Evolutionary conservation across 2,797 vertebrate species (phyloP).

Genomic region (Centropyge bicolor): DNA sequence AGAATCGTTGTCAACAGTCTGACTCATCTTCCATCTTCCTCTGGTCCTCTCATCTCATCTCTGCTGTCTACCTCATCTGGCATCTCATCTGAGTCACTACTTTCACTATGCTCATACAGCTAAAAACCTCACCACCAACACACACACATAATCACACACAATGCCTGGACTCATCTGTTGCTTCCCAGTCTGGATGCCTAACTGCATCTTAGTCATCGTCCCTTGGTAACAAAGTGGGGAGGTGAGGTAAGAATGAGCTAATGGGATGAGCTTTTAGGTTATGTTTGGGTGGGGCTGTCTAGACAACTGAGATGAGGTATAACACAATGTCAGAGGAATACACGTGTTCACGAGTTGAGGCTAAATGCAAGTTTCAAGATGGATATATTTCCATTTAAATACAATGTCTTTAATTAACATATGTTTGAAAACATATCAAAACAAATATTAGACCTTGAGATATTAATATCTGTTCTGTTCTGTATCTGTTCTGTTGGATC

Average conservation of each 20-base stretch:
- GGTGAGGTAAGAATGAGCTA: conserved; percentile 81
- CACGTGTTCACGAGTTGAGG: conserved; percentile 18
- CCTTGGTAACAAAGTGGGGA: conserved; percentile 64
- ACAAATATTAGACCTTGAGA: not conserved
- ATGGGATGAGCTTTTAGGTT: conserved; percentile 67
- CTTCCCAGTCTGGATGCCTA: conserved; percentile 37
- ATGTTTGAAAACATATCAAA: not conserved
- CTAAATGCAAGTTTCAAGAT: conserved; percentile 3
- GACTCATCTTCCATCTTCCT: conserved; percentile 70
- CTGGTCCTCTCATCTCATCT: conserved; percentile 59
- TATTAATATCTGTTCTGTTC: not conserved
- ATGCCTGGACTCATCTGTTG: conserved; percentile 25
- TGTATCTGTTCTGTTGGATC: too few species aligned
- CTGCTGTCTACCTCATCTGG: conserved; percentile 51
- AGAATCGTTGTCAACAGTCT: conserved; percentile 68
- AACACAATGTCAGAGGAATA: conserved; percentile 46
- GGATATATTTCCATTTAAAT: not conserved
- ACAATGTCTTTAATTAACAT: not conserved
- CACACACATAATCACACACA: conserved; percentile 37
- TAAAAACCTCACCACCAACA: not conserved
- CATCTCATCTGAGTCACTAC: conserved; percentile 59
- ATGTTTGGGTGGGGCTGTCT: conserved; percentile 61
- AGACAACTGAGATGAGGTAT: conserved; percentile 28
- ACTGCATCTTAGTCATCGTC: conserved; percentile 73
- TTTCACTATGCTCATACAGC: conserved; percentile 33